These are phyloP conservation scores for Caenorhabditis doughertyi DNA, from an alignment of 2,888 invertebrate genomes.

Conservation along the genomic window DNA sequence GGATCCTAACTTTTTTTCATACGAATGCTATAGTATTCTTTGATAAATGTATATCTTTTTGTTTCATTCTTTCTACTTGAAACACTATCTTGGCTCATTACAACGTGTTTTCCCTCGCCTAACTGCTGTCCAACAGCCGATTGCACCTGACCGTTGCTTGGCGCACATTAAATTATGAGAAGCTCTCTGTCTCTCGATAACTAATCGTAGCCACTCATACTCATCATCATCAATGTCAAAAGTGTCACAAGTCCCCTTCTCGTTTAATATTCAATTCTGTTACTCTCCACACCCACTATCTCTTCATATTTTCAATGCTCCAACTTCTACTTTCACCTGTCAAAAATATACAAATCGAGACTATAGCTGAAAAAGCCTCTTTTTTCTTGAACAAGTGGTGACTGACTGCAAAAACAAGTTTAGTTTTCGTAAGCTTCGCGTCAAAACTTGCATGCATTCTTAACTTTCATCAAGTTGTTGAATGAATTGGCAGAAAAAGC, in stretches of 20 bases:
- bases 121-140: constrained; percentile 31
- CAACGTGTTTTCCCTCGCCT: constrained; percentile 28
- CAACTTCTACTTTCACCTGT: constrained; percentile 43
- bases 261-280: constrained; percentile 54
- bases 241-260: constrained; percentile 53
- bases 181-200: constrained; percentile 43
- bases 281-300: constrained; percentile 9
- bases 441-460: constrained; percentile 65
- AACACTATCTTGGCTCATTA: constrained; percentile 45
- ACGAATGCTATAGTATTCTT: too few relatives aligned
- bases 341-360: background rate
- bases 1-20: too few relatives aligned
- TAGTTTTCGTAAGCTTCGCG: constrained; percentile 29
- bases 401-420: constrained; percentile 53
- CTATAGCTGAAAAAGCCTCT: constrained; percentile 6
- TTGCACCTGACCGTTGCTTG: constrained; percentile 63
- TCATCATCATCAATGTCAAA: constrained; percentile 67
- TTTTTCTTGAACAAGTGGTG: constrained; percentile 6
- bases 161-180: constrained; percentile 66
- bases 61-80: background rate
- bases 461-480: constrained; percentile 61
- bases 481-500: constrained; percentile 53
- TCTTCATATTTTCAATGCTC: constrained; percentile 8
- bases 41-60: background rate
- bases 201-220: constrained; percentile 61